A percentile compares a stretch with the other conserved stretches of the same genome.
phyloP scores from a whole-genome alignment of 1,140 invertebrate species.

The Trichonephila clavipes region DNA sequence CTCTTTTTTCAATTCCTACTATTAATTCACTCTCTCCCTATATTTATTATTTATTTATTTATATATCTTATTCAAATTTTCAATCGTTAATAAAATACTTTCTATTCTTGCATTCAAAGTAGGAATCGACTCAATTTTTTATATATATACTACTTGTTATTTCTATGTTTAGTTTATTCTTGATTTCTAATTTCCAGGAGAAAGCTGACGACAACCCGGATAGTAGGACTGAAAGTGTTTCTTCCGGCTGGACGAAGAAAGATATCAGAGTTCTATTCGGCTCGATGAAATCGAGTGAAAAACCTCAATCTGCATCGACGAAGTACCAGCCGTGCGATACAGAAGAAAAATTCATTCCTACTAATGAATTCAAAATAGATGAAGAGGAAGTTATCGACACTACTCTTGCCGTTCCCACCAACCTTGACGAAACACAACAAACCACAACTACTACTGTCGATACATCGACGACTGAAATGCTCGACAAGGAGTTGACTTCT shows the following conservation, averaged over 20 bases:
- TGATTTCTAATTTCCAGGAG: neutral
- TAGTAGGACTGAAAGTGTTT: constrained; percentile 31
- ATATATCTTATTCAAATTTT: too few relatives aligned
- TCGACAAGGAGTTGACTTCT: constrained; percentile 42
- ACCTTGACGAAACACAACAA: neutral
- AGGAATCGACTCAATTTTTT: too few relatives aligned
- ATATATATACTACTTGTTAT: too few relatives aligned
- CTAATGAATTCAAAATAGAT: neutral
- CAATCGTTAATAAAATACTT: too few relatives aligned
- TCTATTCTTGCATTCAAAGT: too few relatives aligned
- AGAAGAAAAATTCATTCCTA: neutral
- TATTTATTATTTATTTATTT: too few relatives aligned
- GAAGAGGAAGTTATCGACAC: constrained; percentile 60
- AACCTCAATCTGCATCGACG: neutral
- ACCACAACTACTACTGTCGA: neutral
- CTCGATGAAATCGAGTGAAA: constrained; percentile 6
- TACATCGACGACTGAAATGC: neutral
- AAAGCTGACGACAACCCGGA: neutral
- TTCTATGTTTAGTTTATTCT: neutral
- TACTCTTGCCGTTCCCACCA: neutral
- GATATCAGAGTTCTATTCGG: constrained; percentile 60
- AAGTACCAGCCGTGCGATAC: constrained; percentile 44
- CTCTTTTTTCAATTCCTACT: too few relatives aligned
- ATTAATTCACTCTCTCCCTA: too few relatives aligned
- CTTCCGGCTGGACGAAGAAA: constrained; percentile 51